phyloP scores from a whole-genome alignment of 2,797 vertebrate species.

The Lacerta agilis region DNA sequence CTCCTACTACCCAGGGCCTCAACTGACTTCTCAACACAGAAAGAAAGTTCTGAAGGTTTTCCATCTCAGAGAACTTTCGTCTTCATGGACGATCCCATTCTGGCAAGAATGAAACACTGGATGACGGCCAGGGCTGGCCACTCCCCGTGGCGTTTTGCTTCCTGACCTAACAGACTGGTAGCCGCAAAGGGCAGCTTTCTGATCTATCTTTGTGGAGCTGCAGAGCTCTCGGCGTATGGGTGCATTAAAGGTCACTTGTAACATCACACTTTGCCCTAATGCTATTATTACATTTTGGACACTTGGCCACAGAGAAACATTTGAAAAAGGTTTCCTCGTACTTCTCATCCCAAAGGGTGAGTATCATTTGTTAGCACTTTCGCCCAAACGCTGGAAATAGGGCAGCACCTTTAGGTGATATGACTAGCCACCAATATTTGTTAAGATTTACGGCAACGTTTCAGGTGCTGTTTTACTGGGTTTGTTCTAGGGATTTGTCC shows the following conservation, averaged over 20 bases:
- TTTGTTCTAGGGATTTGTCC: too few species aligned
- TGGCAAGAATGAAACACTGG: not conserved
- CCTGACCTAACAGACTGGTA: not conserved
- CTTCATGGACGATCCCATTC: not conserved
- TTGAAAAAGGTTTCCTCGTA: not conserved
- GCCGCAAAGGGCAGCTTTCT: conserved; percentile 13
- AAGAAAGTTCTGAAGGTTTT: not conserved
- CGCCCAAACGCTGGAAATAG: not conserved
- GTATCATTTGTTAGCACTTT: not conserved
- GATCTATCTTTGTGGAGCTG: conserved; percentile 15
- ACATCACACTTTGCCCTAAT: conserved; percentile 38
- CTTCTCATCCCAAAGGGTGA: not conserved
- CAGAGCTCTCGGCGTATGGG: not conserved
- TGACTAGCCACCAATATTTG: not conserved
- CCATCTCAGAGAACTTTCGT: too few species aligned
- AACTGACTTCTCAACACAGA: not conserved
- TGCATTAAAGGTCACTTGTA: conserved; percentile 38
- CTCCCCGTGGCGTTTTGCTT: not conserved
- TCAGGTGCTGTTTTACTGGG: too few species aligned
- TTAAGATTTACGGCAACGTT: not conserved
- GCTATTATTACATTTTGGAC: conserved; percentile 33
- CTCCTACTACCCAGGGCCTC: not conserved
- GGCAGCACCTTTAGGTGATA: not conserved
- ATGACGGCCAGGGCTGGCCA: not conserved
- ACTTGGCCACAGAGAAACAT: not conserved